phyloP scores from a whole-genome alignment of 2,113 vertebrate genomes.

The Paradoxurus hermaphroditus region DNA sequence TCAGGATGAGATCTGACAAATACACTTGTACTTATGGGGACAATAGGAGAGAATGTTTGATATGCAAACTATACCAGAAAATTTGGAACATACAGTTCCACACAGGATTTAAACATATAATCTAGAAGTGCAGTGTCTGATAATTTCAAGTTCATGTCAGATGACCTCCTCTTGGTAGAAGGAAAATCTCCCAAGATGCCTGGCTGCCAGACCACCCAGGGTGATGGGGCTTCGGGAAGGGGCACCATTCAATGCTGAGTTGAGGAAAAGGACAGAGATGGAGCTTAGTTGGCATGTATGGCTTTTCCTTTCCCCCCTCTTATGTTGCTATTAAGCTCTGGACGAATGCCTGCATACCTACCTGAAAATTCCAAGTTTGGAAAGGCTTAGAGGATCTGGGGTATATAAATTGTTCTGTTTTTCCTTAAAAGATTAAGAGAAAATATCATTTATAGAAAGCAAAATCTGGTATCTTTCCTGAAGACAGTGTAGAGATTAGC shows the following conservation, averaged over 20 bases:
- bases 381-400: background rate
- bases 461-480: background rate
- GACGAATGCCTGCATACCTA: background rate
- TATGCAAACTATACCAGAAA: background rate
- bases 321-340: background rate
- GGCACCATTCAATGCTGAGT: background rate
- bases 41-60: background rate
- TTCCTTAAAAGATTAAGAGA: background rate
- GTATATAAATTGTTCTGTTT: background rate
- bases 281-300: background rate
- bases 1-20: background rate
- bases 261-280: background rate
- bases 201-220: background rate
- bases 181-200: background rate
- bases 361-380: background rate
- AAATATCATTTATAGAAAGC: background rate
- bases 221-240: background rate
- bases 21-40: rapidly evolving
- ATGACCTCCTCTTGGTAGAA: background rate
- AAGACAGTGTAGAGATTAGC: background rate
- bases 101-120: background rate
- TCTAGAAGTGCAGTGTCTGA: background rate
- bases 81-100: background rate
- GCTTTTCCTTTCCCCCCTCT: background rate
- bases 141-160: background rate